phyloP scores from a whole-genome alignment of 2,113 vertebrate species.

The Falco punctatus region DNA sequence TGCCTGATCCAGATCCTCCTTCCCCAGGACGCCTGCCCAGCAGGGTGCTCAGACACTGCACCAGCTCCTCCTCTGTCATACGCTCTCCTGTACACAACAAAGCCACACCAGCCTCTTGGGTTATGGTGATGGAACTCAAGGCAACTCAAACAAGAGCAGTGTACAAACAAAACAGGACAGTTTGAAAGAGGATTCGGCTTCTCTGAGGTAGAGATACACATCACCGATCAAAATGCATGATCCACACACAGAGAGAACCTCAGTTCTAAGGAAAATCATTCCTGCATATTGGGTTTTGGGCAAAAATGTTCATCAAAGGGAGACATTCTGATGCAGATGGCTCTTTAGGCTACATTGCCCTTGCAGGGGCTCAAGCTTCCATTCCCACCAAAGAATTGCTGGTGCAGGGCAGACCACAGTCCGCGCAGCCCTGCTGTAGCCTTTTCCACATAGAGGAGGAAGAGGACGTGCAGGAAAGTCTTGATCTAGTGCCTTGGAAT shows the following conservation, averaged over 20 bases:
- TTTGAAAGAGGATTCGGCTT: not conserved
- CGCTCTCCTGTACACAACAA: conserved; percentile 79
- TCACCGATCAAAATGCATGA: accelerated
- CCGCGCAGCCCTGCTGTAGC: not conserved
- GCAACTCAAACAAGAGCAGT: not conserved
- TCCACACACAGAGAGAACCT: not conserved
- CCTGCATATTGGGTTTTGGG: not conserved
- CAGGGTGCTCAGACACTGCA: conserved; percentile 79
- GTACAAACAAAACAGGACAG: not conserved
- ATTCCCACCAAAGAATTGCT: not conserved
- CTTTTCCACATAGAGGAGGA: not conserved
- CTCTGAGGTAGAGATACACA: not conserved
- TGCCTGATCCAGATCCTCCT: conserved; percentile 49
- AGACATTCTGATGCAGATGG: not conserved
- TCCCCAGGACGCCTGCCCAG: conserved; percentile 71
- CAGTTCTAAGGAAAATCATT: not conserved
- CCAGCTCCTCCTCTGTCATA: conserved; percentile 89
- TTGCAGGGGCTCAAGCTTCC: not conserved
- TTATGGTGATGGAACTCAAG: not conserved
- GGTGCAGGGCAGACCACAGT: not conserved
- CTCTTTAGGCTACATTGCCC: not conserved
- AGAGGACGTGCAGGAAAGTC: not conserved
- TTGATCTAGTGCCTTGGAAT: not conserved
- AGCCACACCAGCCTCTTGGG: not conserved
- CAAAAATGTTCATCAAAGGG: not conserved